Evolutionary conservation across 2,888 invertebrate genomes (phyloP).

Genomic region (Oithona nana): DNA sequence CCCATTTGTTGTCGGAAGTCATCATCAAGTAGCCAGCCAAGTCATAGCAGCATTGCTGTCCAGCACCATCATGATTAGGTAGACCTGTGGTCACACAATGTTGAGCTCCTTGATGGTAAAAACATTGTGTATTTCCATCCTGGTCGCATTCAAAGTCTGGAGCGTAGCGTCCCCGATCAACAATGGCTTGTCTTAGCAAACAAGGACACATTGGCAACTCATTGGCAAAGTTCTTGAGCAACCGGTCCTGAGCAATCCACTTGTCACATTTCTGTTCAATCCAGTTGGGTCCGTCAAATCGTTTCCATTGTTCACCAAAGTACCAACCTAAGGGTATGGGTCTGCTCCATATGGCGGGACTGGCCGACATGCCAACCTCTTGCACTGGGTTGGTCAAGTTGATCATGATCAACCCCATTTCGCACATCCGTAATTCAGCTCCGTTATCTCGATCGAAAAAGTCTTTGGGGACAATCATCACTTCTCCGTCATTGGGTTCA

Average conservation of each 20-base stretch:
- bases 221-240: slow-evolving; percentile 61
- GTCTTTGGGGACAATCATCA: slow-evolving; percentile 49
- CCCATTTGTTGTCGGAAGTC: slow-evolving; percentile 88
- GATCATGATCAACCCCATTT: slow-evolving; percentile 69
- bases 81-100: slow-evolving; percentile 83
- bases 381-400: slow-evolving; percentile 58
- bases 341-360: slow-evolving; percentile 68
- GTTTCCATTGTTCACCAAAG: slow-evolving; percentile 71
- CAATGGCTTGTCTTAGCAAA: slow-evolving; percentile 64
- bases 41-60: slow-evolving; percentile 95
- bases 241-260: slow-evolving; percentile 71
- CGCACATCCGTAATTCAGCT: slow-evolving; percentile 44
- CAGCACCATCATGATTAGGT: slow-evolving; percentile 71
- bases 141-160: slow-evolving; percentile 79
- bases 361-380: slow-evolving; percentile 41
- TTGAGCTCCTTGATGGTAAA: slow-evolving; percentile 66
- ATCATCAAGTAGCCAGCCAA: slow-evolving; percentile 74
- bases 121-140: slow-evolving; percentile 64
- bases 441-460: slow-evolving; percentile 44
- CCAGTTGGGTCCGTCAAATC: slow-evolving; percentile 59
- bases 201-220: slow-evolving; percentile 60
- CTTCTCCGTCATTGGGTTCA: slow-evolving; percentile 38
- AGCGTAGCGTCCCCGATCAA: slow-evolving; percentile 77
- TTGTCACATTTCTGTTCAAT: slow-evolving; percentile 60
- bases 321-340: slow-evolving; percentile 87